These are phyloP conservation scores for Pristiophorus japonicus DNA, from an alignment of 2,113 vertebrate species.

Conservation along the genomic window DNA sequence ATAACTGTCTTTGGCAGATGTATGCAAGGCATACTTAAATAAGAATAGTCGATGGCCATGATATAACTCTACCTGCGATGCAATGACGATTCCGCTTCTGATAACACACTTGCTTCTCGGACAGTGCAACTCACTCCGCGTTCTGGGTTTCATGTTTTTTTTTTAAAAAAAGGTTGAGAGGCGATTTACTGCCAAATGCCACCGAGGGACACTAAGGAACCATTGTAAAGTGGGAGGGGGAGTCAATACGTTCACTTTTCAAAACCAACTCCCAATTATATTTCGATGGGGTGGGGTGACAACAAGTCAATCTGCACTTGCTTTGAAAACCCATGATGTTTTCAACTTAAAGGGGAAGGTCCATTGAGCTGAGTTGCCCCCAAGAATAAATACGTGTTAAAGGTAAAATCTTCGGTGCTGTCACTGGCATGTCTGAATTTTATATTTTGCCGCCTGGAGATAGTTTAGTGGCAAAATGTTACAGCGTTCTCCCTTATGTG, in stretches of 20 bases:
- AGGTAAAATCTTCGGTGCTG: background rate
- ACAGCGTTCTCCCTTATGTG: background rate
- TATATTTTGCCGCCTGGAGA: background rate
- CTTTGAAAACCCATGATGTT: background rate
- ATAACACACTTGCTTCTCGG: background rate
- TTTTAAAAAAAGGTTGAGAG: background rate
- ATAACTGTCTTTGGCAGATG: conserved; percentile 9
- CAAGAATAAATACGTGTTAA: background rate
- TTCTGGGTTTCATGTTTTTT: background rate
- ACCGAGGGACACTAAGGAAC: background rate
- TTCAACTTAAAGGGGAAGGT: background rate
- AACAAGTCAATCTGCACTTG: background rate
- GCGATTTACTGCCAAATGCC: background rate
- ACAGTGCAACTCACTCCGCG: background rate
- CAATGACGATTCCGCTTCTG: background rate
- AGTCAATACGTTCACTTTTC: background rate
- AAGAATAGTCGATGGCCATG: background rate
- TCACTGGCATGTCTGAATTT: background rate
- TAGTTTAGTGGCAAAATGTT: background rate
- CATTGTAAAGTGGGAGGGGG: background rate
- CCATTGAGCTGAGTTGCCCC: background rate
- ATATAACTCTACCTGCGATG: background rate
- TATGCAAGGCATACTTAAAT: background rate
- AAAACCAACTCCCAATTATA: background rate
- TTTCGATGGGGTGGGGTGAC: background rate